A percentile compares a stretch with the other conserved stretches of the same genome.
phyloP scores from a whole-genome alignment of 2,888 invertebrate genomes.

The Rhingia rostrata region DNA sequence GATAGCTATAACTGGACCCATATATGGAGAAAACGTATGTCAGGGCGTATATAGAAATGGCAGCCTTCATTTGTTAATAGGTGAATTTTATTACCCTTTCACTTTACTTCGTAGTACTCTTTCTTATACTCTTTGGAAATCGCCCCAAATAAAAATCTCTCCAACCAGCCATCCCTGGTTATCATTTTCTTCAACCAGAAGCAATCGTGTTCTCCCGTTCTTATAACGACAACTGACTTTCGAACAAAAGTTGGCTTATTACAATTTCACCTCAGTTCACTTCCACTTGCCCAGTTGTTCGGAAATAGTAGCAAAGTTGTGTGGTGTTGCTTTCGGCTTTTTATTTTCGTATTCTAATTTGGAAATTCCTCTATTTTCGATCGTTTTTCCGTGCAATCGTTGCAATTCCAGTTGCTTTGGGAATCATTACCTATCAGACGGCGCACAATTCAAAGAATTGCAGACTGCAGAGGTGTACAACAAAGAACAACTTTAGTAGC shows the following conservation, averaged over 20 bases:
- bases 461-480: neutral
- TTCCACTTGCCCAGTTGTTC: conserved; percentile 15
- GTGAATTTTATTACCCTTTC: no score
- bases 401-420: neutral
- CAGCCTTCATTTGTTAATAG: no score
- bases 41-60: no score
- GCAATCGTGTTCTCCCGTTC: conserved; percentile 32
- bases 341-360: neutral
- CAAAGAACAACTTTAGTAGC: neutral
- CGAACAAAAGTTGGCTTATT: neutral
- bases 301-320: conserved; percentile 2
- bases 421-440: conserved; percentile 2
- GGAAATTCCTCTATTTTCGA: neutral
- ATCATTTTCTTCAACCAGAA: conserved; percentile 5
- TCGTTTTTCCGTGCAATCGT: conserved; percentile 13
- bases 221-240: neutral
- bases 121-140: neutral
- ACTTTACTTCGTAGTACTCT: no score
- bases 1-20: no score
- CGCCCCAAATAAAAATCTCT: conserved; percentile 1
- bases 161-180: conserved; percentile 14
- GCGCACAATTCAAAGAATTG: neutral
- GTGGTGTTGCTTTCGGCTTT: neutral
- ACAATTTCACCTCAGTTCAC: neutral
- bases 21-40: no score